Evolutionary conservation across 2,797 vertebrate genomes (phyloP).

Genomic region (Chiroxiphia lanceolata): DNA sequence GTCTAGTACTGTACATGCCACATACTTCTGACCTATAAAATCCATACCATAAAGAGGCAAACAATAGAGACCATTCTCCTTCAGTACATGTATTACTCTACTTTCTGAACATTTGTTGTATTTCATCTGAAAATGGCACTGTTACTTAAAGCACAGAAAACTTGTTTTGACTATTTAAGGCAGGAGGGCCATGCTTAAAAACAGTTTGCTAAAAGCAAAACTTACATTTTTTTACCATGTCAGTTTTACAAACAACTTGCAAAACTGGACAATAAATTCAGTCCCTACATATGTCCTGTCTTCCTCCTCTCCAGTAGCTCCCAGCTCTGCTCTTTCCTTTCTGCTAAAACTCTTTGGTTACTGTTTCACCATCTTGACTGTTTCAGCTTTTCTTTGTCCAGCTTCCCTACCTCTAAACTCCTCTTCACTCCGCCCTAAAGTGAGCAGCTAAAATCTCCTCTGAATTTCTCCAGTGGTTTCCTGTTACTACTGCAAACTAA

Average conservation of each 20-base stretch:
- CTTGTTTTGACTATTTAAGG: background rate
- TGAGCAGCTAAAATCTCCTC: background rate
- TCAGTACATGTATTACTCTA: background rate
- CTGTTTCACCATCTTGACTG: background rate
- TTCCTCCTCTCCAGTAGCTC: background rate
- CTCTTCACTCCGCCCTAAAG: background rate
- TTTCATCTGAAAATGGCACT: background rate
- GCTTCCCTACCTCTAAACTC: background rate
- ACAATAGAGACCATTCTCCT: background rate
- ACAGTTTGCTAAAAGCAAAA: background rate
- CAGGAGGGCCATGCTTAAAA: background rate
- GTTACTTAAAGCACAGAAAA: background rate
- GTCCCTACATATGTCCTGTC: background rate
- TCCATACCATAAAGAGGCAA: background rate
- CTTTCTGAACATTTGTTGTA: background rate
- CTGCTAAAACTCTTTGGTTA: background rate
- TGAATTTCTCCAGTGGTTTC: constrained; percentile 15
- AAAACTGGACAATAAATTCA: background rate
- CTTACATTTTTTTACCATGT: background rate
- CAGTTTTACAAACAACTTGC: background rate
- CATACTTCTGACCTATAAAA: background rate
- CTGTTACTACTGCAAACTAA: background rate
- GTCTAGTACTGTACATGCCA: background rate
- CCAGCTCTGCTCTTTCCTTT: background rate
- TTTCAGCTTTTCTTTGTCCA: background rate